Conservation (phyloP, 2,797 vertebrate species). For the Bucorvus abyssinicus region DNA sequence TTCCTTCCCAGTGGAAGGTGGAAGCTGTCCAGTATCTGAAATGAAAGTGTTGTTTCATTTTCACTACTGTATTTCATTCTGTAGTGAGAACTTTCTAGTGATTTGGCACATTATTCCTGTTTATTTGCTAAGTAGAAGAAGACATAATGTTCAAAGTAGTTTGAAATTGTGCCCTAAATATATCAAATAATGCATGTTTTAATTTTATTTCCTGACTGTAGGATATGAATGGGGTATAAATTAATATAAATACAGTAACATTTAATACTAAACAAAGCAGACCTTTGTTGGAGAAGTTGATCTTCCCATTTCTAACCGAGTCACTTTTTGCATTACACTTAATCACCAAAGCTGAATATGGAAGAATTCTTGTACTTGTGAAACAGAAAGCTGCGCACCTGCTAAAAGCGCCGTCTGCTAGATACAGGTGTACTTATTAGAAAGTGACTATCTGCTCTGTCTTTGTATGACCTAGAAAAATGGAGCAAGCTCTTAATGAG, state of each 20-base stretch:
- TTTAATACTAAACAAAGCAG: background rate
- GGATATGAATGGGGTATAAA: background rate
- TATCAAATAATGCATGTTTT: background rate
- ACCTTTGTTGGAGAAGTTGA: background rate
- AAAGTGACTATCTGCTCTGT: background rate
- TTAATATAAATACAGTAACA: background rate
- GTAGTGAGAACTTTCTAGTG: background rate
- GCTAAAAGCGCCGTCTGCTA: background rate
- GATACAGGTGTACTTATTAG: background rate
- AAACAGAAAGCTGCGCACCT: background rate
- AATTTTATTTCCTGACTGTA: background rate
- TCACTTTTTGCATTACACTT: background rate
- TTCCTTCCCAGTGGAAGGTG: background rate
- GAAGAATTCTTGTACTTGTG: background rate
- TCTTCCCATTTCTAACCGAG: background rate
- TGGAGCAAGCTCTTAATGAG: background rate
- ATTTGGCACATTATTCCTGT: background rate
- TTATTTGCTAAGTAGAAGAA: background rate
- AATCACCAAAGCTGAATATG: background rate
- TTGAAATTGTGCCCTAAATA: background rate
- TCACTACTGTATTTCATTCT: background rate
- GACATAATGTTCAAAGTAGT: background rate
- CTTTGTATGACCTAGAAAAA: background rate
- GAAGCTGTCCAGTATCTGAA: background rate
- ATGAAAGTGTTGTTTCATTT: background rate